A percentile compares a stretch with the other conserved stretches of the same genome.
Evolutionary conservation across 2,888 invertebrate species (phyloP).

Genomic region (Campoplex capitator): DNA sequence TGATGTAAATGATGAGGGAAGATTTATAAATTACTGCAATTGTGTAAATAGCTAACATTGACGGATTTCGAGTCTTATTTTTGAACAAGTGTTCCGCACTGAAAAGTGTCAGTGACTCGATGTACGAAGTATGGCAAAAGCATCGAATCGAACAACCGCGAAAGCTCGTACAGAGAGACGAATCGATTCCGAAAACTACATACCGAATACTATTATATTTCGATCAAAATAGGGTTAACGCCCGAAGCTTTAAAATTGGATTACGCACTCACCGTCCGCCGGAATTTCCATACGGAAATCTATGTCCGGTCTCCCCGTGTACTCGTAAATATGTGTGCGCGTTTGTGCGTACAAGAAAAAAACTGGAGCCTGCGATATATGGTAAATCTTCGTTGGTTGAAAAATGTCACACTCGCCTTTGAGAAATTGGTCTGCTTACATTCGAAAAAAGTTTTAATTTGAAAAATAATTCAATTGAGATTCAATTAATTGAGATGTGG

Average conservation of each 20-base stretch:
- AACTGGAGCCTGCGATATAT: not conserved
- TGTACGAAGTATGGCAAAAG: not conserved
- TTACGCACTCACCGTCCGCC: slow-evolving; percentile 42
- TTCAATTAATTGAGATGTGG: not conserved
- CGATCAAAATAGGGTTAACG: slow-evolving; percentile 59
- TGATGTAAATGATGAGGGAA: no score
- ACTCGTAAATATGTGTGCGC: not conserved
- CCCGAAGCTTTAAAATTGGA: slow-evolving; percentile 54
- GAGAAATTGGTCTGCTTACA: not conserved
- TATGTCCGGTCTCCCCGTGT: not conserved
- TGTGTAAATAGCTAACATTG: no score
- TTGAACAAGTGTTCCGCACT: not conserved
- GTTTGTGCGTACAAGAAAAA: not conserved
- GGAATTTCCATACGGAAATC: slow-evolving; percentile 48
- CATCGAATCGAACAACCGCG: slow-evolving; percentile 7
- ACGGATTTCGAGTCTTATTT: not conserved
- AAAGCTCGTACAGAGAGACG: not conserved
- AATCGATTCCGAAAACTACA: slow-evolving; percentile 41
- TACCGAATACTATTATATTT: slow-evolving; percentile 31
- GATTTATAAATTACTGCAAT: no score
- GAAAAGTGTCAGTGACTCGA: not conserved
- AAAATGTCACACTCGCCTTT: not conserved
- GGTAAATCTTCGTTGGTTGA: not conserved
- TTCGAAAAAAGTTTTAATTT: not conserved
- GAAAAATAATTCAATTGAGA: not conserved